Conservation (phyloP, 2,797 vertebrate species). For the Anguilla marmorata region DNA sequence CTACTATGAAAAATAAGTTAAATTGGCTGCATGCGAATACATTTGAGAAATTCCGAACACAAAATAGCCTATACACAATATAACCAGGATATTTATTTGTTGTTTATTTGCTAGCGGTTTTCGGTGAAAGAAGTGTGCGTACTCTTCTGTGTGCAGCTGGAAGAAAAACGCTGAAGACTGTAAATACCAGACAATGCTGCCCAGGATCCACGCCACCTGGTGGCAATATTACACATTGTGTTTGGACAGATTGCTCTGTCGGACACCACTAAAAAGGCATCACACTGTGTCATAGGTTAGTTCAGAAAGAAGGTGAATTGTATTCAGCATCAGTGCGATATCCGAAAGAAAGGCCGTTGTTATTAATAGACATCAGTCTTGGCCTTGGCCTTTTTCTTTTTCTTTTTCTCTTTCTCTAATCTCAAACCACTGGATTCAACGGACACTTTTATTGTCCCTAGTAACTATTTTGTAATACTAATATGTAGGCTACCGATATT, state of each 20-base stretch:
- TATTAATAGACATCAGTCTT: not conserved
- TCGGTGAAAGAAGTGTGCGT: not conserved
- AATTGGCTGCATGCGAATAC: not conserved
- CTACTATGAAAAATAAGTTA: not conserved
- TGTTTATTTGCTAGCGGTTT: not conserved
- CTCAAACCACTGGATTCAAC: not conserved
- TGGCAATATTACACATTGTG: constrained; percentile 14
- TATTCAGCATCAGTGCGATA: not conserved
- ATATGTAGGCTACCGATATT: not conserved
- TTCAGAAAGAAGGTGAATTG: not conserved
- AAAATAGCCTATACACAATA: not conserved
- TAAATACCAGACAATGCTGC: not conserved
- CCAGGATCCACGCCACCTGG: constrained; percentile 42
- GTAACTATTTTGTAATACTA: not conserved
- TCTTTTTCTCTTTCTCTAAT: not conserved
- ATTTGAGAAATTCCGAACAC: not conserved
- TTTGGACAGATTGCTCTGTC: not conserved
- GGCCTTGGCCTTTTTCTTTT: not conserved
- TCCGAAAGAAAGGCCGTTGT: not conserved
- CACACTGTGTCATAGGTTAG: not conserved
- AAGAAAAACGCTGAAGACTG: not conserved
- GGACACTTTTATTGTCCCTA: not conserved
- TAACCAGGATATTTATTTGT: not conserved
- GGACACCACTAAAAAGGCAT: not conserved
- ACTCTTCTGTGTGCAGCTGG: not conserved